Percentiles rank a stretch among this genome's conserved stretches.
Conservation (phyloP, 2,797 vertebrate species). For the Malacoctenus gilli region DNA sequence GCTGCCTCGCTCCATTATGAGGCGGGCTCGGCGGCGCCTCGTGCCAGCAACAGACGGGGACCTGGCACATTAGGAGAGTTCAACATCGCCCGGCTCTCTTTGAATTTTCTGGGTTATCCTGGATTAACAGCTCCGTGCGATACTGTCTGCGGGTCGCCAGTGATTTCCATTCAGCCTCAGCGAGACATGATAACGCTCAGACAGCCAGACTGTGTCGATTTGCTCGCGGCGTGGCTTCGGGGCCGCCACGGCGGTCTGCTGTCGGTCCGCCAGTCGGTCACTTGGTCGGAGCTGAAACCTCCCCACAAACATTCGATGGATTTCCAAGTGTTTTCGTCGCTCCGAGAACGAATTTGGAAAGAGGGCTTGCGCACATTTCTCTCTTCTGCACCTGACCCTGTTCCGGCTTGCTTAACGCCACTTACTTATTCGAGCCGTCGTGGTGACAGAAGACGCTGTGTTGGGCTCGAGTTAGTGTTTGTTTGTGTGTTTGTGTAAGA, state of each 20-base stretch:
- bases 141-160: slow-evolving; percentile 2
- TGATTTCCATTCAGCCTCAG: slow-evolving; percentile 7
- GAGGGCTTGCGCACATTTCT: background rate
- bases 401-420: background rate
- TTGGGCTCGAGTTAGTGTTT: background rate
- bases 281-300: too few relatives aligned
- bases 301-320: background rate
- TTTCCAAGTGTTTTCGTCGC: background rate
- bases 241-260: background rate
- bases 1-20: slow-evolving; percentile 25
- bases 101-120: slow-evolving; percentile 21
- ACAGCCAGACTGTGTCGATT: slow-evolving; percentile 4
- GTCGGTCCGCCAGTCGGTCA: background rate
- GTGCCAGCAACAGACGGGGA: slow-evolving; percentile 27
- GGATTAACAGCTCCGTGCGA: slow-evolving; percentile 11
- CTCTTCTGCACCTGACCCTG: background rate
- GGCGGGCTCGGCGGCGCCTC: slow-evolving; percentile 22
- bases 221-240: slow-evolving; percentile 1
- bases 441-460: background rate
- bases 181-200: background rate
- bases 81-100: slow-evolving; percentile 8
- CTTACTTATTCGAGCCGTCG: background rate
- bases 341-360: background rate
- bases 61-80: slow-evolving; percentile 22
- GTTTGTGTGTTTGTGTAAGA: background rate